Conservation (phyloP, 2,113 vertebrate genomes). For the Notiomystis cincta region DNA sequence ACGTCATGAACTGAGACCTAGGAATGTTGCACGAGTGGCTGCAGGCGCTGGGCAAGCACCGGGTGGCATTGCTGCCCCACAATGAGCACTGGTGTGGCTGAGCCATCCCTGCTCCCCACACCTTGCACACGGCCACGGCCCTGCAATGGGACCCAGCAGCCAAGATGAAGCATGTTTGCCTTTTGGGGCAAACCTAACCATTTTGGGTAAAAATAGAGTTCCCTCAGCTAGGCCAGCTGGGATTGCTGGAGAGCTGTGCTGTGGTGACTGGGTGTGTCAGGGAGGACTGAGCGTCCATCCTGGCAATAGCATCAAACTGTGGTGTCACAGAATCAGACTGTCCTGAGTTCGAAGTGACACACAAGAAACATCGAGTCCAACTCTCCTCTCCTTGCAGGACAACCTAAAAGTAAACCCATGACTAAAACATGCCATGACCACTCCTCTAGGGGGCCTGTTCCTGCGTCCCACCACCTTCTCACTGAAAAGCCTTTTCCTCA, state of each 20-base stretch:
- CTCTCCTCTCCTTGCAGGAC: not conserved
- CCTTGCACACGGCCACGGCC: not conserved
- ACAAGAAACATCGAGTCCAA: not conserved
- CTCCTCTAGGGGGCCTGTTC: not conserved
- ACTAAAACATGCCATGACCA: not conserved
- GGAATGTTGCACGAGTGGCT: not conserved
- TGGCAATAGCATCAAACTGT: not conserved
- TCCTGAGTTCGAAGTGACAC: not conserved
- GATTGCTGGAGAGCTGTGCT: not conserved
- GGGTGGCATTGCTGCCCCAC: not conserved
- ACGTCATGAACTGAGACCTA: accelerated
- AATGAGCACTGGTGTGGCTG: not conserved
- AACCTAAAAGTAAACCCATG: not conserved
- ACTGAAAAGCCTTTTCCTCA: not conserved
- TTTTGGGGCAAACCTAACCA: not conserved
- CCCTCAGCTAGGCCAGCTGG: not conserved
- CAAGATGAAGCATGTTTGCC: not conserved
- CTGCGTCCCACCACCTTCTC: not conserved
- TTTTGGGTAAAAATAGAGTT: not conserved
- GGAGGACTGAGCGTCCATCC: accelerated
- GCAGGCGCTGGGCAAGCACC: not conserved
- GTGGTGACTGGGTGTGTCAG: too few species aligned
- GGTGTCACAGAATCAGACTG: too few species aligned
- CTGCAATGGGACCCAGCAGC: not conserved
- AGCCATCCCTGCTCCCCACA: accelerated